Evolutionary conservation across 53 echinoderm and acorn worm species (phyloP).

Genomic region (Holothuria leucospilota): DNA sequence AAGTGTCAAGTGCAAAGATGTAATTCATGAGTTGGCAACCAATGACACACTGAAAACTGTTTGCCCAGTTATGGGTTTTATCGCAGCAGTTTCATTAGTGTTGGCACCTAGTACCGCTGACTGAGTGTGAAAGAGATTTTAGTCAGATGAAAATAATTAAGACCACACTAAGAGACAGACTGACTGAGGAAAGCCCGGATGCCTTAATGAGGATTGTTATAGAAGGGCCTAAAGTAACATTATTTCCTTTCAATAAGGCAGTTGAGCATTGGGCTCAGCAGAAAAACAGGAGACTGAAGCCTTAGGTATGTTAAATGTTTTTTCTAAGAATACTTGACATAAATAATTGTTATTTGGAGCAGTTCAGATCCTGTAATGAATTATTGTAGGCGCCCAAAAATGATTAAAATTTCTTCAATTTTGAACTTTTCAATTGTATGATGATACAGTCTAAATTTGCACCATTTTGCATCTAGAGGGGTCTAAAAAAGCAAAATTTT

Average conservation of each 20-base stretch:
- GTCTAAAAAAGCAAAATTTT: neutral
- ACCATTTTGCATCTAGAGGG: constrained; percentile 16
- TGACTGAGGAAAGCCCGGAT: constrained; percentile 16
- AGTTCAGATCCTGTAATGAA: neutral
- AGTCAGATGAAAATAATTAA: no score
- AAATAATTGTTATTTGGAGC: neutral
- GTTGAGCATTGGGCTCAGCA: constrained; percentile 12
- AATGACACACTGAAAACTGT: constrained; percentile 19
- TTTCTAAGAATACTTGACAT: no score
- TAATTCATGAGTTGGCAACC: constrained; percentile 1
- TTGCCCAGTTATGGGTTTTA: neutral
- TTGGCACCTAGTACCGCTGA: neutral
- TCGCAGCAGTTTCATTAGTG: constrained; percentile 2
- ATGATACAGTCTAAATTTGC: constrained; percentile 6
- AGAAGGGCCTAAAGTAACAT: constrained; percentile 16
- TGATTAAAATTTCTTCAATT: constrained; percentile 3
- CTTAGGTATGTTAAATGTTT: no score
- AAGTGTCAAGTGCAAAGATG: constrained; percentile 10
- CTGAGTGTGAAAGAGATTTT: no score
- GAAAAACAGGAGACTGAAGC: constrained; percentile 10
- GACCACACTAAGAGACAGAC: neutral
- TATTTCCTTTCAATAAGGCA: constrained; percentile 23
- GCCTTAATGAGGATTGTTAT: constrained; percentile 7
- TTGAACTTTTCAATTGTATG: neutral
- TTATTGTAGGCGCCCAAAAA: neutral